Evolutionary conservation across 1,140 invertebrate genomes (phyloP).

Genomic region (Euschistus heros): DNA sequence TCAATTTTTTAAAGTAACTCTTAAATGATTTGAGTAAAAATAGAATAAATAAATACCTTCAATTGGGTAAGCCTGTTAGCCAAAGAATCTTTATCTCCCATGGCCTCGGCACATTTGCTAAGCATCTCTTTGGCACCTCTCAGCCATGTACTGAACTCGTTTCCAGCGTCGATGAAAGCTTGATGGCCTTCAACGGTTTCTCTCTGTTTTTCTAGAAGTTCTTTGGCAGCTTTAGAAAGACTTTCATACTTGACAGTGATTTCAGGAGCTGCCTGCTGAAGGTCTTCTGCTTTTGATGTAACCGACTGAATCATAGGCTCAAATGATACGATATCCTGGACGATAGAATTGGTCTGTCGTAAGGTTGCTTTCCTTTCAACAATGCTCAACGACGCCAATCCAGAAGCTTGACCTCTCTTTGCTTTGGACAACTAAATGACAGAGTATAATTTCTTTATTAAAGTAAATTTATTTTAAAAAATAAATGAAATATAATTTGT

Average conservation of each 20-base stretch:
- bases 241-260: constrained; percentile 83
- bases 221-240: constrained; percentile 79
- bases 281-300: constrained; percentile 78
- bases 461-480: not conserved
- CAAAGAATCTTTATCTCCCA: constrained; percentile 82
- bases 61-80: constrained; percentile 74
- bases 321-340: constrained; percentile 88
- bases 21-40: no score
- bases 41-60: constrained; percentile 38
- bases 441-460: not conserved
- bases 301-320: constrained; percentile 92
- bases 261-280: constrained; percentile 75
- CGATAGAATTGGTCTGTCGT: constrained; percentile 84
- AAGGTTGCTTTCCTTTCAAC: constrained; percentile 78
- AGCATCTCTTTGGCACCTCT: constrained; percentile 76
- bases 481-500: constrained; percentile 1
- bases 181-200: constrained; percentile 82
- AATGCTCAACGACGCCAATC: constrained; percentile 64
- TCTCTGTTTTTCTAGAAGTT: constrained; percentile 72
- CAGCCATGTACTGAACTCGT: constrained; percentile 87
- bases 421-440: constrained; percentile 49
- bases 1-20: no score
- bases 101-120: constrained; percentile 87
- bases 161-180: constrained; percentile 78
- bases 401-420: constrained; percentile 56